Conservation (phyloP, 2,113 vertebrate species). For the Genyomyrus donnyi region DNA sequence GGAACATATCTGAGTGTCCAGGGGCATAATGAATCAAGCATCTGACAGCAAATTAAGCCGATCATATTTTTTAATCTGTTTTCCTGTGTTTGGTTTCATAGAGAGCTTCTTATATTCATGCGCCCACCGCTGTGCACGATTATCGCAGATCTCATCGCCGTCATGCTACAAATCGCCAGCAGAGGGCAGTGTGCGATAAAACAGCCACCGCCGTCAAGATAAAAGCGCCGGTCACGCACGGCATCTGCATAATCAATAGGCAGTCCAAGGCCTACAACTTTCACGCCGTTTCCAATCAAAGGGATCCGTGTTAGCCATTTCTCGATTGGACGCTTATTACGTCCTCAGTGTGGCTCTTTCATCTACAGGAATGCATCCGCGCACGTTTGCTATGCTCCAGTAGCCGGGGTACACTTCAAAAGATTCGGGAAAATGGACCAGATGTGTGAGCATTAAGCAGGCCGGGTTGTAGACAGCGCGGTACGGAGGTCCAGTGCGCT, state of each 20-base stretch:
- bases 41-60: background rate
- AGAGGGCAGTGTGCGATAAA: slow-evolving; percentile 15
- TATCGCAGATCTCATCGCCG: background rate
- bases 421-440: background rate
- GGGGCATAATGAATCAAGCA: background rate
- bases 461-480: background rate
- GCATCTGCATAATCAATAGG: background rate
- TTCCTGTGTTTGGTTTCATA: background rate
- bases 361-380: background rate
- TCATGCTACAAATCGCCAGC: background rate
- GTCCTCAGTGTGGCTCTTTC: background rate
- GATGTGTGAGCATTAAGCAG: background rate
- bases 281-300: background rate
- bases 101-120: background rate
- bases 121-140: background rate
- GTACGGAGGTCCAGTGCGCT: background rate
- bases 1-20: background rate
- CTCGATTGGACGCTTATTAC: background rate
- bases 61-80: background rate
- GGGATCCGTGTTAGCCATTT: background rate
- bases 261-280: background rate
- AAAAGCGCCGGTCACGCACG: background rate
- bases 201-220: background rate
- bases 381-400: background rate
- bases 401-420: background rate